Conservation (phyloP, 2,797 vertebrate species). For the Picus viridis region DNA sequence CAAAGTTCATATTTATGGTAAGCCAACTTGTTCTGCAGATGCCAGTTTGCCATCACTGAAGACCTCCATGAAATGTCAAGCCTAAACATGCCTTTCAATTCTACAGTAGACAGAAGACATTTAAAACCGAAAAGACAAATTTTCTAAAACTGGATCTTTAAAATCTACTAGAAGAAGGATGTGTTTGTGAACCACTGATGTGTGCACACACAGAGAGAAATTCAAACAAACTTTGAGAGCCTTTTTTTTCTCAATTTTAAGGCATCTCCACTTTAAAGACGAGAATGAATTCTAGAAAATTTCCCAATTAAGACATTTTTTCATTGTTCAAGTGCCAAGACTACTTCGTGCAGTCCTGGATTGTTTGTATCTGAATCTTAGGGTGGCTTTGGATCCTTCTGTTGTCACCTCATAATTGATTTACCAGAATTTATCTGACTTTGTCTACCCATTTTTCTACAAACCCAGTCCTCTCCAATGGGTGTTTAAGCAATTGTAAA, state of each 20-base stretch:
- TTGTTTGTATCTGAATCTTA: not conserved
- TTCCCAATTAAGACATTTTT: not conserved
- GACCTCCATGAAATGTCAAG: not conserved
- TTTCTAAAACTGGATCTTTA: not conserved
- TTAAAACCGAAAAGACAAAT: not conserved
- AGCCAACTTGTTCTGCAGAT: not conserved
- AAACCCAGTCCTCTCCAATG: not conserved
- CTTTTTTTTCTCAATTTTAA: not conserved
- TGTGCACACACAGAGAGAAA: not conserved
- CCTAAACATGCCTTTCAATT: not conserved
- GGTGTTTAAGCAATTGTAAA: not conserved
- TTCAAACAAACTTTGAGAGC: not conserved
- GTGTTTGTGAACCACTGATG: not conserved
- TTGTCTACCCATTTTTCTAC: not conserved
- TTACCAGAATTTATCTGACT: not conserved
- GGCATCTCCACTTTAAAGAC: not conserved
- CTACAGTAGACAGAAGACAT: not conserved
- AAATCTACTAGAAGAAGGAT: not conserved
- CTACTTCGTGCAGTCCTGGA: not conserved
- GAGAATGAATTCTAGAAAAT: not conserved
- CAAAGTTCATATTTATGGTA: not conserved
- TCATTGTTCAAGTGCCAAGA: not conserved
- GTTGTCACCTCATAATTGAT: not conserved
- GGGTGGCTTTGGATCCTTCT: not conserved
- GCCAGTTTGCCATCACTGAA: not conserved